phyloP scores from a whole-genome alignment of 2,113 vertebrate genomes.

The Pygathrix nemaeus region DNA sequence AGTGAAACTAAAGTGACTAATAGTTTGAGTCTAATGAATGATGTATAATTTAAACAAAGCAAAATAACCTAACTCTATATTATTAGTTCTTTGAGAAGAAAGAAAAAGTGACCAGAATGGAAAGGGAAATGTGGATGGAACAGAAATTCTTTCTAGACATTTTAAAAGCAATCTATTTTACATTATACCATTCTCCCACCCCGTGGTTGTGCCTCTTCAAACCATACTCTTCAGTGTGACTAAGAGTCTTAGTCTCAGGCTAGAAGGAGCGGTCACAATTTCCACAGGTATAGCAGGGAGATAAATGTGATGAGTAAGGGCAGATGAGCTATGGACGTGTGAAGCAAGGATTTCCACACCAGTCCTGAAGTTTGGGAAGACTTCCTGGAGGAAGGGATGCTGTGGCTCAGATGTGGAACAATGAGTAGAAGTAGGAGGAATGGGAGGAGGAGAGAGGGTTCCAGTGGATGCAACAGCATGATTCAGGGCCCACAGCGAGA shows the following conservation, averaged over 20 bases:
- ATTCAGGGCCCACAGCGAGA: not conserved
- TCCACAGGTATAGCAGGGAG: not conserved
- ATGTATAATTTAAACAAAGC: not conserved
- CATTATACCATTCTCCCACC: not conserved
- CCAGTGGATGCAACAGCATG: fast-evolving
- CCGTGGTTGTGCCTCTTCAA: not conserved
- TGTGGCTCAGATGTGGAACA: not conserved
- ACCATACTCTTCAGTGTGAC: not conserved
- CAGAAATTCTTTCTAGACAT: not conserved
- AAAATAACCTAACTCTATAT: not conserved
- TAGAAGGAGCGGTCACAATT: not conserved
- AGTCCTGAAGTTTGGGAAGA: not conserved
- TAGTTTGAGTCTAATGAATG: not conserved
- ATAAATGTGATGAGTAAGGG: not conserved
- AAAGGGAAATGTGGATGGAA: not conserved
- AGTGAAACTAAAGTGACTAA: not conserved
- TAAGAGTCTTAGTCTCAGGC: not conserved
- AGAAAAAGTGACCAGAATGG: not conserved
- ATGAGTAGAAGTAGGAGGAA: not conserved
- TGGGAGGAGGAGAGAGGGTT: not conserved
- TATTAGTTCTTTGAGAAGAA: not conserved
- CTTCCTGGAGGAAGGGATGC: not conserved
- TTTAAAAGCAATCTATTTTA: not conserved
- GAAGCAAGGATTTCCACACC: not conserved
- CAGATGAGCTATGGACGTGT: not conserved